A percentile compares a stretch with the other conserved stretches of the same genome.
Evolutionary conservation across 2,113 vertebrate genomes (phyloP).

Genomic region (Fulmarus glacialis): DNA sequence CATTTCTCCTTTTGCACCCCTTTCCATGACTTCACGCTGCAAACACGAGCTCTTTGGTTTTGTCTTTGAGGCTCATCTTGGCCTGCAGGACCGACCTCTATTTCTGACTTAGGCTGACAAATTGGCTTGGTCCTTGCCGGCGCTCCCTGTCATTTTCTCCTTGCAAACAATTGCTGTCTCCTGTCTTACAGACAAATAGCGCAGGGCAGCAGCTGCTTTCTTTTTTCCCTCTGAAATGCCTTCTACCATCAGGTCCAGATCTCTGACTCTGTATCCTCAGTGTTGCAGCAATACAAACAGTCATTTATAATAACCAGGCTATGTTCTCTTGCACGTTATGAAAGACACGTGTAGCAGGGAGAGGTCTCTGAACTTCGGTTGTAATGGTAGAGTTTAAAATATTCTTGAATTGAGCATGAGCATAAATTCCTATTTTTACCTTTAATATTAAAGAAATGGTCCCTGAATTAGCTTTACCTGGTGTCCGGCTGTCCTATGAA

Average conservation of each 20-base stretch:
- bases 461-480: not conserved
- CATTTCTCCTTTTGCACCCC: not conserved
- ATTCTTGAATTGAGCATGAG: not conserved
- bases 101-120: not conserved
- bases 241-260: not conserved
- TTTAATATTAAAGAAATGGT: not conserved
- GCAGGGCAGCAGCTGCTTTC: rapidly evolving
- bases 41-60: not conserved
- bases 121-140: not conserved
- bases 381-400: not conserved
- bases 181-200: not conserved
- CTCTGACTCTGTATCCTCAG: rapidly evolving
- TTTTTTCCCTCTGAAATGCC: not conserved
- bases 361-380: not conserved
- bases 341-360: rapidly evolving
- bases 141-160: not conserved
- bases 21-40: not conserved
- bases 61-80: not conserved
- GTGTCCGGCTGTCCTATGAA: rapidly evolving
- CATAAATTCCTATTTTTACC: not conserved
- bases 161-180: not conserved
- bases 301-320: not conserved
- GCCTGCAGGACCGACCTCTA: not conserved
- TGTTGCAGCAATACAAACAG: not conserved
- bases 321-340: rapidly evolving